Evolutionary conservation across 2,888 invertebrate species (phyloP).

Genomic region (Drosophila setosimentum): DNA sequence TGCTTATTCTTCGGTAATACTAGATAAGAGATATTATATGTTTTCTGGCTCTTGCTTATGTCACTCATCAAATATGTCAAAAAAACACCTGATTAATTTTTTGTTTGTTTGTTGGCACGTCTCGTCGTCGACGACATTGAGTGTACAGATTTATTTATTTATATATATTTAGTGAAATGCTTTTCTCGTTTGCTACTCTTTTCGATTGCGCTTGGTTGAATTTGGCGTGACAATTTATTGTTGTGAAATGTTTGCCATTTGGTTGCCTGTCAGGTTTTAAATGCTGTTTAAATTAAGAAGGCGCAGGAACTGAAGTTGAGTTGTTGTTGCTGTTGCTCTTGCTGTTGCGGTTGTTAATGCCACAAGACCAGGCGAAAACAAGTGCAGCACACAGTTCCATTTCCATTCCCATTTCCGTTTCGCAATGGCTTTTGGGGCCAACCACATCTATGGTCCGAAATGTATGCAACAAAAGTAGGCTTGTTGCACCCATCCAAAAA

Average conservation of each 20-base stretch:
- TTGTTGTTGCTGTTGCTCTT: neutral
- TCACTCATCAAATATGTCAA: slow-evolving; percentile 68
- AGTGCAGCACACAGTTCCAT: slow-evolving; percentile 21
- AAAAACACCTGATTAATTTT: slow-evolving; percentile 55
- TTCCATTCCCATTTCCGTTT: slow-evolving; percentile 47
- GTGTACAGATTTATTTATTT: slow-evolving; percentile 3
- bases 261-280: slow-evolving; percentile 45
- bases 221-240: slow-evolving; percentile 35
- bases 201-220: slow-evolving; percentile 18
- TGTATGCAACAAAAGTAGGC: slow-evolving; percentile 35
- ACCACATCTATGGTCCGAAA: slow-evolving; percentile 6
- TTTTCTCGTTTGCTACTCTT: slow-evolving; percentile 4
- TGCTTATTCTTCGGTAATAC: neutral
- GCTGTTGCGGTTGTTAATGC: slow-evolving; percentile 1
- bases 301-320: slow-evolving; percentile 1
- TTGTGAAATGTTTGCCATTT: slow-evolving; percentile 22
- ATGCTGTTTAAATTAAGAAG: slow-evolving; percentile 24
- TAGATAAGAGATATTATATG: neutral
- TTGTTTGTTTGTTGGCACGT: slow-evolving; percentile 40
- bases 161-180: slow-evolving; percentile 14
- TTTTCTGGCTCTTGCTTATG: slow-evolving; percentile 54
- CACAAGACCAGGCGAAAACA: slow-evolving; percentile 13
- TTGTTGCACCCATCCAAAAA: slow-evolving; percentile 5
- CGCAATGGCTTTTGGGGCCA: slow-evolving; percentile 2
- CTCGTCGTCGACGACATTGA: slow-evolving; percentile 30